Conservation (phyloP, 2,888 invertebrate genomes). For the Chrysolina oricalcia region DNA sequence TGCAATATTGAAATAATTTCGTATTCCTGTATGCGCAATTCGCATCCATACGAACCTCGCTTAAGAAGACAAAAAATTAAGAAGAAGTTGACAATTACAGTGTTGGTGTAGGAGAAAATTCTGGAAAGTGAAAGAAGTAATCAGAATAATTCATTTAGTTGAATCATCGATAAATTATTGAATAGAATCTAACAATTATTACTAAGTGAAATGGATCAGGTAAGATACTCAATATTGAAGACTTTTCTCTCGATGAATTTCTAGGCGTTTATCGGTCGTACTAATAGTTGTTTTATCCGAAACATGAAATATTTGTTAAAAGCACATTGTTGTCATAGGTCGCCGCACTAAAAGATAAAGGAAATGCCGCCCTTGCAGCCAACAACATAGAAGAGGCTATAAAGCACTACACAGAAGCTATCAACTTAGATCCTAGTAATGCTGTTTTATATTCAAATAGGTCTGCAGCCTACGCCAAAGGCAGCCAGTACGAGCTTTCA, state of each 20-base stretch:
- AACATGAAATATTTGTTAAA: constrained; percentile 32
- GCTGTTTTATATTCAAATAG: constrained; percentile 94
- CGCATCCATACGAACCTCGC: too few species aligned
- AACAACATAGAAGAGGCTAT: constrained; percentile 88
- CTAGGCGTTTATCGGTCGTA: not conserved
- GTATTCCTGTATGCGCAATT: too few species aligned
- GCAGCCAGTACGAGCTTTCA: constrained; percentile 82
- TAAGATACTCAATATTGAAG: constrained; percentile 24
- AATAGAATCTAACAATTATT: constrained; percentile 4
- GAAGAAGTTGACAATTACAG: not conserved
- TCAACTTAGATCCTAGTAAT: constrained; percentile 84
- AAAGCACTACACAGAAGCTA: constrained; percentile 86
- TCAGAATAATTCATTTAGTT: not conserved
- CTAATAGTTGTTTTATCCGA: not conserved
- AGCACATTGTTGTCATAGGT: constrained; percentile 75
- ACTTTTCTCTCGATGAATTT: not conserved
- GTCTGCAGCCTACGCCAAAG: constrained; percentile 92
- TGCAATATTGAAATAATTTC: too few species aligned
- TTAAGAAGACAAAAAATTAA: not conserved
- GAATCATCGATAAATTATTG: constrained; percentile 23
- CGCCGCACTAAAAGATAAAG: constrained; percentile 87
- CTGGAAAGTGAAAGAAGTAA: constrained; percentile 38
- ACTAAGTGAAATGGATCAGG: constrained; percentile 46
- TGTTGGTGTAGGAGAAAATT: constrained; percentile 35
- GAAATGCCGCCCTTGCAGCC: constrained; percentile 87